Percentiles rank a stretch among this genome's conserved stretches.
phyloP scores from a whole-genome alignment of 2,113 vertebrate species.

The Nothocercus nigrocapillus region DNA sequence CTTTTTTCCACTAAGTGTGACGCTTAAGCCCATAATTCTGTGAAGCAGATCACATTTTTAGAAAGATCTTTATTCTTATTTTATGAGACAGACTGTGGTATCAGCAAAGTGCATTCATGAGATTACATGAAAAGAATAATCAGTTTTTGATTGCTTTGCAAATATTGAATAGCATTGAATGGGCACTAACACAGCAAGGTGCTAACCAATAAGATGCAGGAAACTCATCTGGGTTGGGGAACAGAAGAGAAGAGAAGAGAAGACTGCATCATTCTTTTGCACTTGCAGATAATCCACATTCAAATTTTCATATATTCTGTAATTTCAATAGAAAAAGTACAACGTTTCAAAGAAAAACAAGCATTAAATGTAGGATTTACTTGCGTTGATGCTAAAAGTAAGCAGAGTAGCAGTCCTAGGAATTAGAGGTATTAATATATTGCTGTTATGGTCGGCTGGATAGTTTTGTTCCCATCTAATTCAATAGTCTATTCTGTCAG shows the following conservation, averaged over 20 bases:
- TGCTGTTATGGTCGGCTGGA: conserved; percentile 43
- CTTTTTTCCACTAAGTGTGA: background rate
- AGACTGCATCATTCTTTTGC: background rate
- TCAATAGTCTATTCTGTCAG: conserved; percentile 70
- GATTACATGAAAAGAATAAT: background rate
- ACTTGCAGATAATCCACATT: background rate
- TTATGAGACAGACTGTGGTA: background rate
- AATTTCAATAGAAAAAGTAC: background rate
- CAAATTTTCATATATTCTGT: background rate
- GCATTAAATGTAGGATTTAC: background rate
- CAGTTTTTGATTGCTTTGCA: background rate
- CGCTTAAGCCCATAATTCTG: background rate
- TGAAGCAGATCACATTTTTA: background rate
- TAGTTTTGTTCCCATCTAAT: conserved; percentile 53
- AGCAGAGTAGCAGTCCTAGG: background rate
- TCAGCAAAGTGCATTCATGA: background rate
- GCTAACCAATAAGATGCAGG: background rate
- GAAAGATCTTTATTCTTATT: background rate
- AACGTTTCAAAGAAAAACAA: background rate
- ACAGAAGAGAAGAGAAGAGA: background rate
- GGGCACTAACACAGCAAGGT: background rate
- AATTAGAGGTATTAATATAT: conserved; percentile 44
- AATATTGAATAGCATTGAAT: background rate
- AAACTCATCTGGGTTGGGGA: background rate
- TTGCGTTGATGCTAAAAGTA: background rate